Evolutionary conservation across 2,113 vertebrate genomes (phyloP).

Genomic region (Eptesicus fuscus): DNA sequence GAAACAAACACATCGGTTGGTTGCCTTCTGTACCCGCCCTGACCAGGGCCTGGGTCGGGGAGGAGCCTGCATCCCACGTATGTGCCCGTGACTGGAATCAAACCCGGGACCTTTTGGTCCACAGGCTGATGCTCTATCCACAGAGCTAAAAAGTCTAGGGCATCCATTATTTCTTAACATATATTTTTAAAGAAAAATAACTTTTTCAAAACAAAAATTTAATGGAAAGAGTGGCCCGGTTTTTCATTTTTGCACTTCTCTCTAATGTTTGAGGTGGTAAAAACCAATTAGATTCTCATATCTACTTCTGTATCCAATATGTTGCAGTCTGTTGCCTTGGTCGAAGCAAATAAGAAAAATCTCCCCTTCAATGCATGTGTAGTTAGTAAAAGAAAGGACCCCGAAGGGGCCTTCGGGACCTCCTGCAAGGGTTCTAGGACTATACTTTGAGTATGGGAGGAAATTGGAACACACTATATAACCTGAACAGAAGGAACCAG

Average conservation of each 20-base stretch:
- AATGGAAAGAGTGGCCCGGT: neutral
- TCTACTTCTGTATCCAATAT: neutral
- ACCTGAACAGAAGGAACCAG: neutral
- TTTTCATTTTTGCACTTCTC: neutral
- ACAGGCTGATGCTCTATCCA: too few species aligned
- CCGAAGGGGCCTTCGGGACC: neutral
- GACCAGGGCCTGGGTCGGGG: too few species aligned
- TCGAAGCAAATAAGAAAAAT: slow-evolving; percentile 33
- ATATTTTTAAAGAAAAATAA: neutral
- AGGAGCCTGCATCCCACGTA: too few species aligned
- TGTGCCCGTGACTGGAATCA: too few species aligned
- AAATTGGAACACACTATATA: neutral
- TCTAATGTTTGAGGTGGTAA: neutral
- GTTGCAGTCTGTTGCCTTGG: neutral
- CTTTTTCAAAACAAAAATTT: slow-evolving; percentile 1
- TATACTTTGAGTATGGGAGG: neutral
- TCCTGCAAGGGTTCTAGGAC: neutral
- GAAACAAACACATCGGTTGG: too few species aligned
- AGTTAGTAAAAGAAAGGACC: neutral
- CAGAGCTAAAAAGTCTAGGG: too few species aligned
- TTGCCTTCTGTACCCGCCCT: too few species aligned
- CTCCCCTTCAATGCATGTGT: neutral
- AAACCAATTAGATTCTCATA: neutral
- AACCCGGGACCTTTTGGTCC: too few species aligned
- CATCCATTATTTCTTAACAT: neutral